Conservation (phyloP, 2,888 invertebrate genomes). For the Synergus gifuensis region DNA sequence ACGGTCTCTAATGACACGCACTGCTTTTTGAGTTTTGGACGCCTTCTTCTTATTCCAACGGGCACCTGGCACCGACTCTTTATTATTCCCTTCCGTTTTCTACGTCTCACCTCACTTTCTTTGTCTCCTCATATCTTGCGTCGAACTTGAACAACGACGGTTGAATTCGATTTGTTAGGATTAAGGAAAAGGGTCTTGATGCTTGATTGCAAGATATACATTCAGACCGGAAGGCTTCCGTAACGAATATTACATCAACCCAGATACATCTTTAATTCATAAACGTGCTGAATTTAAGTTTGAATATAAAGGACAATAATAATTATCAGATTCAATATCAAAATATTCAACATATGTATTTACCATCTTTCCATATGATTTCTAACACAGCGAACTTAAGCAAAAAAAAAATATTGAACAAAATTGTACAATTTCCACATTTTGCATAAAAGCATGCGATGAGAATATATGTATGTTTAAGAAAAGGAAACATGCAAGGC, state of each 20-base stretch:
- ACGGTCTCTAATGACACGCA: slow-evolving; percentile 77
- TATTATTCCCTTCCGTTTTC: slow-evolving; percentile 67
- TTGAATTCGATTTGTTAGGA: slow-evolving; percentile 76
- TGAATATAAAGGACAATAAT: too few relatives aligned
- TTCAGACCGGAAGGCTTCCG: slow-evolving; percentile 9
- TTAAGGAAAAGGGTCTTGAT: slow-evolving; percentile 64
- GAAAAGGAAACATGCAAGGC: too few relatives aligned
- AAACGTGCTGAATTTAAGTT: background rate
- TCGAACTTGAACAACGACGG: slow-evolving; percentile 63
- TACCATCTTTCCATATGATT: too few relatives aligned
- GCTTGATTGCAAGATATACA: slow-evolving; percentile 21
- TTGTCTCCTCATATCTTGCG: slow-evolving; percentile 50
- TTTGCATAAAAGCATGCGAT: too few relatives aligned
- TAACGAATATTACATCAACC: slow-evolving; percentile 26
- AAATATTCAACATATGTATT: too few relatives aligned
- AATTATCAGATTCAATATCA: too few relatives aligned
- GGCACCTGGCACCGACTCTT: slow-evolving; percentile 76
- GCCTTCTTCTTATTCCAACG: slow-evolving; percentile 70
- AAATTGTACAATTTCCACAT: too few relatives aligned
- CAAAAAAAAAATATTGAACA: too few relatives aligned
- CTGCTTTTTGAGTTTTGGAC: slow-evolving; percentile 75
- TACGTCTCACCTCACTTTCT: slow-evolving; percentile 56
- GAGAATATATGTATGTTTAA: too few relatives aligned
- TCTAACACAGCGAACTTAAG: too few relatives aligned
- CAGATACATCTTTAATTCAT: background rate